Evolutionary conservation across 2,797 vertebrate genomes (phyloP).

Genomic region (Anguilla marmorata): DNA sequence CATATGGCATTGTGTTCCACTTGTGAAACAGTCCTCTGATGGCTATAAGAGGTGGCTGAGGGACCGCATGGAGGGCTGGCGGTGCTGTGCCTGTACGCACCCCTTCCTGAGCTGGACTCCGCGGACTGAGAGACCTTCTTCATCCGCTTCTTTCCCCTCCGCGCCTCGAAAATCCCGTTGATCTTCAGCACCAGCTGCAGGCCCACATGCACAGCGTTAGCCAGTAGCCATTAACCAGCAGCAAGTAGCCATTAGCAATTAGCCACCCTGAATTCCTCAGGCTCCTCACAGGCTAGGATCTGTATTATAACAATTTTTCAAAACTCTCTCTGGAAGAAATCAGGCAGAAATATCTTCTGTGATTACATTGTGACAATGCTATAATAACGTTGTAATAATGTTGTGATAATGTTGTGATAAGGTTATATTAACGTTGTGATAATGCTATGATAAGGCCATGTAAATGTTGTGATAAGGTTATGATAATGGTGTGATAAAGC

Average conservation of each 20-base stretch:
- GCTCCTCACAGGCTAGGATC: neutral
- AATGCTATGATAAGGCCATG: too few relatives aligned
- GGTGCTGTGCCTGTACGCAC: conserved; percentile 58
- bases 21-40: neutral
- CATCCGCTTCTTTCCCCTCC: neutral
- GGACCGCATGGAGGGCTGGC: neutral
- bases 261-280: conserved; percentile 43
- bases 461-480: too few relatives aligned
- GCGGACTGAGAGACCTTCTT: conserved; percentile 90
- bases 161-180: conserved; percentile 69
- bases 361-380: too few relatives aligned
- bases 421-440: too few relatives aligned
- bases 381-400: too few relatives aligned
- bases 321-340: conserved; percentile 1
- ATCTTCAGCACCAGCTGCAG: conserved; percentile 92
- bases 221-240: neutral
- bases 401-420: too few relatives aligned
- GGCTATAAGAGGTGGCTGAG: neutral
- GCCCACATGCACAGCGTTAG: conserved; percentile 50
- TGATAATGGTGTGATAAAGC: too few relatives aligned
- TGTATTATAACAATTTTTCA: neutral
- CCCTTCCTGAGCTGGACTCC: conserved; percentile 91
- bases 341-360: neutral
- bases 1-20: neutral
- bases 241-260: conserved; percentile 32